A percentile compares a stretch with the other conserved stretches of the same genome.
Conservation (phyloP, 2,113 vertebrate species). For the Strix uralensis region DNA sequence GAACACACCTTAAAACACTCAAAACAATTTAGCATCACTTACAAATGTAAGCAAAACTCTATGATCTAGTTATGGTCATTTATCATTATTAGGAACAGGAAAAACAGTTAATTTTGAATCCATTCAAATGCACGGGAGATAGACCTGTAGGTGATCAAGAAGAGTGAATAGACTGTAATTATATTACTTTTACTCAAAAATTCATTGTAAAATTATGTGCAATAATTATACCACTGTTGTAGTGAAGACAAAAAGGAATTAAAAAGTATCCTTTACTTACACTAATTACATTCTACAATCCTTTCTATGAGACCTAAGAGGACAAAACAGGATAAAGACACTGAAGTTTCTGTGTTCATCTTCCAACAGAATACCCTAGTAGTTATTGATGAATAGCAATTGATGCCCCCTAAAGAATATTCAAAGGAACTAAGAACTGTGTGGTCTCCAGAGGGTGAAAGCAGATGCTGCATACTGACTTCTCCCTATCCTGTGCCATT, state of each 20-base stretch:
- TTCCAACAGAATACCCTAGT: not conserved
- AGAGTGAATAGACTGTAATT: slow-evolving; percentile 36
- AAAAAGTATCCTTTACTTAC: not conserved
- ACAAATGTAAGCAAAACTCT: not conserved
- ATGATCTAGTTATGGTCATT: not conserved
- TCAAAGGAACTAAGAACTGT: not conserved
- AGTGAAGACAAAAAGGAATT: not conserved
- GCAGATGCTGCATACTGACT: not conserved
- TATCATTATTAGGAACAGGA: not conserved
- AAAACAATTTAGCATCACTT: not conserved
- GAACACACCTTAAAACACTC: not conserved
- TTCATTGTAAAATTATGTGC: not conserved
- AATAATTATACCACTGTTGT: slow-evolving; percentile 16
- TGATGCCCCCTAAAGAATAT: not conserved
- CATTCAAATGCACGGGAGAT: not conserved
- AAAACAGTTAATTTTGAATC: slow-evolving; percentile 1
- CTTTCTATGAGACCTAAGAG: not conserved
- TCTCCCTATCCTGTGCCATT: not conserved
- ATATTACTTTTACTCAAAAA: not conserved
- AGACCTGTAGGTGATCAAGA: not conserved
- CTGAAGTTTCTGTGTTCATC: not conserved
- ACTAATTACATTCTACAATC: not conserved
- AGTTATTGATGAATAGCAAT: not conserved
- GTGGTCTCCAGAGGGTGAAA: not conserved
- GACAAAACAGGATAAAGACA: not conserved